Conservation (phyloP, 2,113 vertebrate genomes). For the Pogonocichla stellata region DNA sequence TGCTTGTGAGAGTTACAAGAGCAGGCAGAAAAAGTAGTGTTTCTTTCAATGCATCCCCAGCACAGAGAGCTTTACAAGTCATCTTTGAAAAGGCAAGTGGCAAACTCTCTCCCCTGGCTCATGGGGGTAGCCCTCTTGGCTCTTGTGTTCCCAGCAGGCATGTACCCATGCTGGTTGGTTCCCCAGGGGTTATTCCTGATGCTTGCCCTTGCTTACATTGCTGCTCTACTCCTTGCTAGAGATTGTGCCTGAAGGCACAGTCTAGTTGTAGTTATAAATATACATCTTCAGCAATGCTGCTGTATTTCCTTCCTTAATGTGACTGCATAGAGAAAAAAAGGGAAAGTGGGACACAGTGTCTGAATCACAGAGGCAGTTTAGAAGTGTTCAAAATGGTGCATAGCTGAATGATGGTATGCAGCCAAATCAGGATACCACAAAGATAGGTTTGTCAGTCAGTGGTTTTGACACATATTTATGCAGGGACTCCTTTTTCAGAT, state of each 20-base stretch:
- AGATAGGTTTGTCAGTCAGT: not conserved
- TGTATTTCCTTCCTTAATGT: not conserved
- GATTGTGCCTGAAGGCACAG: not conserved
- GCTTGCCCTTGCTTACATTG: not conserved
- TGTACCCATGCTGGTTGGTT: fast-evolving
- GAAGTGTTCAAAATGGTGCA: not conserved
- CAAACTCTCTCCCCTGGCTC: not conserved
- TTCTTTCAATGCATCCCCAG: not conserved
- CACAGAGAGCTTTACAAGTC: not conserved
- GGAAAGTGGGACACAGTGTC: constrained; percentile 2
- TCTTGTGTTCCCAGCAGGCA: not conserved
- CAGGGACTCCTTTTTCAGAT: constrained; percentile 9
- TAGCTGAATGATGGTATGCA: not conserved
- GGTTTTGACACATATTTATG: not conserved
- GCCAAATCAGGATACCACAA: not conserved
- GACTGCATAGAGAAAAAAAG: not conserved
- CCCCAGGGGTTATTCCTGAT: not conserved
- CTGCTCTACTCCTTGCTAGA: not conserved
- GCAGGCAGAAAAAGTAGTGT: not conserved
- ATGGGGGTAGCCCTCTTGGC: not conserved
- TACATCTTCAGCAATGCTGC: not conserved
- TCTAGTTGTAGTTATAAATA: constrained; percentile 1
- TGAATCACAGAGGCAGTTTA: constrained; percentile 5
- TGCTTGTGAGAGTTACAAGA: not conserved
- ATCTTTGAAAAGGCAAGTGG: not conserved